Evolutionary conservation across 2,113 vertebrate species (phyloP).

Genomic region (Alectura lathami): DNA sequence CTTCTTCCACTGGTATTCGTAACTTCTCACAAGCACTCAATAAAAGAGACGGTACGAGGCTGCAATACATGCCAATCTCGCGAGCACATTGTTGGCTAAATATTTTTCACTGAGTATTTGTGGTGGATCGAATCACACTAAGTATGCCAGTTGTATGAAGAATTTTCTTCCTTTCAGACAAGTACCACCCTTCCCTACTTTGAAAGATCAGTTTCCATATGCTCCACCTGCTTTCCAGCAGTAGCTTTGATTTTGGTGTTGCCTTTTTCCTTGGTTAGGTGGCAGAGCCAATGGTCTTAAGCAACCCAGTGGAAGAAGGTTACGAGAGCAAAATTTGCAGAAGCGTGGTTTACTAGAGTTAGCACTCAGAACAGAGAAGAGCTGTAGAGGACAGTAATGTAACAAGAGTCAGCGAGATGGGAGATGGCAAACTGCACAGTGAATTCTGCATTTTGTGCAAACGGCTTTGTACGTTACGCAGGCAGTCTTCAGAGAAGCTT

Average conservation of each 20-base stretch:
- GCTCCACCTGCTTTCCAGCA: neutral
- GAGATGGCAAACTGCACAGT: constrained; percentile 41
- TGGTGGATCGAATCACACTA: neutral
- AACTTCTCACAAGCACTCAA: neutral
- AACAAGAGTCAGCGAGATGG: constrained; percentile 38
- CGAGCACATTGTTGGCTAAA: neutral
- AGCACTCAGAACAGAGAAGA: constrained; percentile 26
- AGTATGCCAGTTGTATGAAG: neutral
- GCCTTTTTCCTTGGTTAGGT: neutral
- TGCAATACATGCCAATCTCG: neutral
- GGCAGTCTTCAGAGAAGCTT: constrained; percentile 64
- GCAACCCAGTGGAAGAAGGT: constrained; percentile 69
- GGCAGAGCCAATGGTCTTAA: neutral
- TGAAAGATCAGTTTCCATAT: neutral
- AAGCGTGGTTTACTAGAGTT: constrained; percentile 55
- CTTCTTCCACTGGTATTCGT: constrained; percentile 71
- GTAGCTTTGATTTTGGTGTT: neutral
- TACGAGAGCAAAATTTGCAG: constrained; percentile 1
- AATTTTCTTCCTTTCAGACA: neutral
- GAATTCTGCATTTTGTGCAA: constrained; percentile 51
- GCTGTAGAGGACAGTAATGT: constrained; percentile 32
- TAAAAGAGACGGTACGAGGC: neutral
- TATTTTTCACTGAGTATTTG: neutral
- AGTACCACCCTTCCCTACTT: neutral
- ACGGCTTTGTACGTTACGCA: constrained; percentile 58